Conservation (phyloP, 1,140 invertebrate species). For the Limonius californicus region DNA sequence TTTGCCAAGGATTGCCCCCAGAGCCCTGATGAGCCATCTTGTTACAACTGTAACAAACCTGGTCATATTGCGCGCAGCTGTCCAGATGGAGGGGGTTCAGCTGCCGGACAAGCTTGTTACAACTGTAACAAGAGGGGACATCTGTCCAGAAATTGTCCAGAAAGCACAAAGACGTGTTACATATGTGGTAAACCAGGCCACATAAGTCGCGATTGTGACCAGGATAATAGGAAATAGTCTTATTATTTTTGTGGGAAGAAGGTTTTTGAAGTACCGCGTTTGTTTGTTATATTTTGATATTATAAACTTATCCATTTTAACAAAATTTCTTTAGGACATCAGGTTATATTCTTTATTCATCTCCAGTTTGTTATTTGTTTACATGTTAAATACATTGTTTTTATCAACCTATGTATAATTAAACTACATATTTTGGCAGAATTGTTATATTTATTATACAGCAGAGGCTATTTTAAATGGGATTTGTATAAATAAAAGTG, state of each 20-base stretch:
- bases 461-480: no score
- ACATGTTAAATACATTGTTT: slow-evolving; percentile 7
- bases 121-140: slow-evolving; percentile 84
- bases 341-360: background rate
- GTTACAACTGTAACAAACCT: slow-evolving; percentile 85
- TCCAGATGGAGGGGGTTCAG: slow-evolving; percentile 60
- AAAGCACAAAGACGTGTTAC: slow-evolving; percentile 82
- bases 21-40: slow-evolving; percentile 73
- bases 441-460: no score
- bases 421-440: slow-evolving; percentile 6
- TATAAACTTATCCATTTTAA: slow-evolving; percentile 1
- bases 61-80: slow-evolving; percentile 84
- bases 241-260: background rate
- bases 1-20: slow-evolving; percentile 87
- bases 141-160: slow-evolving; percentile 84
- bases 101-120: slow-evolving; percentile 67
- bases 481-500: no score
- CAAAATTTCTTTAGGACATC: background rate
- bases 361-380: slow-evolving; percentile 11
- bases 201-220: slow-evolving; percentile 84
- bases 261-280: background rate
- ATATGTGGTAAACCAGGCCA: slow-evolving; percentile 85
- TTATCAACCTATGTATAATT: slow-evolving; percentile 5
- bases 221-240: slow-evolving; percentile 51
- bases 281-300: slow-evolving; percentile 14